These are phyloP conservation scores for Tamandua tetradactyla DNA, from an alignment of 2,797 vertebrate genomes.

Conservation along the genomic window DNA sequence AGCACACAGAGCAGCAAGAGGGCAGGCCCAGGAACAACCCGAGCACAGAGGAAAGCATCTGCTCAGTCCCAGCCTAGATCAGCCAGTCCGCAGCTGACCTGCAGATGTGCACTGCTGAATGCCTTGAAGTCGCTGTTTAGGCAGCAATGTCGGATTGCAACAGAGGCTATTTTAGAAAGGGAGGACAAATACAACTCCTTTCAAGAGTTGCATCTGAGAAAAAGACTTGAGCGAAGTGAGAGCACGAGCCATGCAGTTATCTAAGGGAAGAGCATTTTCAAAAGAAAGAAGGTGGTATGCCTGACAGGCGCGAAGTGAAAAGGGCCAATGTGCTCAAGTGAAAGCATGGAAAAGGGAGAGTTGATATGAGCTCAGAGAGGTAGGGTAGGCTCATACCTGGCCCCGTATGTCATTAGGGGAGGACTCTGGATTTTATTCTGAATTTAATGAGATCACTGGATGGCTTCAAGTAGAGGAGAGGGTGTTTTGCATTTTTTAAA, in stretches of 20 bases:
- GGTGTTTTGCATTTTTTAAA: not conserved
- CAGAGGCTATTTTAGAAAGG: not conserved
- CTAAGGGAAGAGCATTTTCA: not conserved
- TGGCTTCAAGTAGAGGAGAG: not conserved
- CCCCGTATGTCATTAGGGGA: not conserved
- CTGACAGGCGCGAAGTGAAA: not conserved
- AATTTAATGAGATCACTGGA: not conserved
- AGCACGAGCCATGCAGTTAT: not conserved
- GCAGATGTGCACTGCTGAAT: not conserved
- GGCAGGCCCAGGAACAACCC: not conserved
- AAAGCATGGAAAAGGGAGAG: not conserved
- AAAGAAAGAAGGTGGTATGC: not conserved
- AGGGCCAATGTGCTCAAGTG: not conserved
- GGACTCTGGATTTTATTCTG: not conserved
- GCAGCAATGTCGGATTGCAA: not conserved
- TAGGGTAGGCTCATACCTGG: accelerated
- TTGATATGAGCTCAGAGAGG: not conserved
- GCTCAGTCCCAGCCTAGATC: not conserved
- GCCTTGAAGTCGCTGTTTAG: not conserved
- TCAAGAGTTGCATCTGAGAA: not conserved
- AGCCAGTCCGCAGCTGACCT: not conserved
- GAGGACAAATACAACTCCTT: not conserved
- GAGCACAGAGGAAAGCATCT: not conserved
- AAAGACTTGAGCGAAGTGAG: not conserved
- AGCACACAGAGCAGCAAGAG: not conserved